These are phyloP conservation scores for Drosophila paramelanica DNA, from an alignment of 2,888 invertebrate species.

Conservation along the genomic window DNA sequence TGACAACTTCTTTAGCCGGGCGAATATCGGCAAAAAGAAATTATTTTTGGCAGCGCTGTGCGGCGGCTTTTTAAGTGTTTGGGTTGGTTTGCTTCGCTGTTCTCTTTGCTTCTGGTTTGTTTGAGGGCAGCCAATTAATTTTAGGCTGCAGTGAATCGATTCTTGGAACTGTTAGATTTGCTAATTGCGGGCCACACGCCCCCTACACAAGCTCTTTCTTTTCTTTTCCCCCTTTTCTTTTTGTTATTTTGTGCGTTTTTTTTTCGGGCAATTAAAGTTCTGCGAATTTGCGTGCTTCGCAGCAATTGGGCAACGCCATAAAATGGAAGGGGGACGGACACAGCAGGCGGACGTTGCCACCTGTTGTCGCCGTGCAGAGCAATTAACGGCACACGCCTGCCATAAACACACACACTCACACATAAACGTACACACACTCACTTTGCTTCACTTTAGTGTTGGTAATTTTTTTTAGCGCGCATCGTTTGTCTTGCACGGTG, in stretches of 20 bases:
- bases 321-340: slow-evolving; percentile 7
- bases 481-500: slow-evolving; percentile 44
- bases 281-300: slow-evolving; percentile 64
- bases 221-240: background rate
- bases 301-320: slow-evolving; percentile 53
- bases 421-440: slow-evolving; percentile 21
- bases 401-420: slow-evolving; percentile 30
- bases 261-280: slow-evolving; percentile 64
- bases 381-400: slow-evolving; percentile 56
- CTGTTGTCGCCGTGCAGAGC: slow-evolving; percentile 65
- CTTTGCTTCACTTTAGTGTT: slow-evolving; percentile 40
- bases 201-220: slow-evolving; percentile 9
- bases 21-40: slow-evolving; percentile 42
- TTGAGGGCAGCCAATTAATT: slow-evolving; percentile 70
- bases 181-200: slow-evolving; percentile 75
- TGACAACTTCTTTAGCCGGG: slow-evolving; percentile 62
- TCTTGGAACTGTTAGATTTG: slow-evolving; percentile 81
- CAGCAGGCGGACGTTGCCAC: slow-evolving; percentile 52
- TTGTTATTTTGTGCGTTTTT: background rate
- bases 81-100: slow-evolving; percentile 11
- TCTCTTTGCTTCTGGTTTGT: slow-evolving; percentile 29
- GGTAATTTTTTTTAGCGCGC: slow-evolving; percentile 39
- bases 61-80: slow-evolving; percentile 37
- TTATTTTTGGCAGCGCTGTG: slow-evolving; percentile 56
- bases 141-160: slow-evolving; percentile 71